Evolutionary conservation across 2,113 vertebrate species (phyloP).

Genomic region (Pedetes capensis): DNA sequence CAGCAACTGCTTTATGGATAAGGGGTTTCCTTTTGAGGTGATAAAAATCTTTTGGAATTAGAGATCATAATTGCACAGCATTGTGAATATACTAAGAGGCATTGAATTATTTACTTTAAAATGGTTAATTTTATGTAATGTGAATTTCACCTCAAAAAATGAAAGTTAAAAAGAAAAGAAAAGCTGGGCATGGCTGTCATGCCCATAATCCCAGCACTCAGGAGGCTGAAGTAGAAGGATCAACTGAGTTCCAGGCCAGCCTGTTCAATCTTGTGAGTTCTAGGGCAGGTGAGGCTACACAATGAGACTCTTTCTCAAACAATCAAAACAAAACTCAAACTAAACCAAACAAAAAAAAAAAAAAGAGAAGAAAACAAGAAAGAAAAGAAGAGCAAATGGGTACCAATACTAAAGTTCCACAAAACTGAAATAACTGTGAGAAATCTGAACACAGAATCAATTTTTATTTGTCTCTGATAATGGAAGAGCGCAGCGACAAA

Average conservation of each 20-base stretch:
- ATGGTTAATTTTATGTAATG: neutral
- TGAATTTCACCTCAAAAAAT: neutral
- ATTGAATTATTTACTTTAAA: neutral
- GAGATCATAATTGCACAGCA: neutral
- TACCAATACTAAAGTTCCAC: neutral
- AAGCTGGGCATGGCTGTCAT: too few species aligned
- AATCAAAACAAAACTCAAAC: too few species aligned
- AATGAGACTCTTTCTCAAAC: too few species aligned
- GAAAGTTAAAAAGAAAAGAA: neutral
- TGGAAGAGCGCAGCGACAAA: constrained; percentile 29
- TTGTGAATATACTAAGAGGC: neutral
- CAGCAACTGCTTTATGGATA: neutral
- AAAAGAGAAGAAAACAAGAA: neutral
- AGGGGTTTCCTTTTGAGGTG: neutral
- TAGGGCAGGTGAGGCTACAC: too few species aligned
- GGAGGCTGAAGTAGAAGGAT: too few species aligned
- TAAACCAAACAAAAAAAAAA: too few species aligned
- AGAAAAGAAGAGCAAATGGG: neutral
- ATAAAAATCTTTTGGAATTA: neutral
- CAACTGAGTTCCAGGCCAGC: too few species aligned
- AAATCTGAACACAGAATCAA: neutral
- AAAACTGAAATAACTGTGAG: neutral
- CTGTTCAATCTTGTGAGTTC: too few species aligned
- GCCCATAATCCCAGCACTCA: too few species aligned
- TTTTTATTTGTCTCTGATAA: constrained; percentile 27